These are phyloP conservation scores for Ricordea florida DNA, from an alignment of 92 coral and sea anemone genomes.

Conservation along the genomic window DNA sequence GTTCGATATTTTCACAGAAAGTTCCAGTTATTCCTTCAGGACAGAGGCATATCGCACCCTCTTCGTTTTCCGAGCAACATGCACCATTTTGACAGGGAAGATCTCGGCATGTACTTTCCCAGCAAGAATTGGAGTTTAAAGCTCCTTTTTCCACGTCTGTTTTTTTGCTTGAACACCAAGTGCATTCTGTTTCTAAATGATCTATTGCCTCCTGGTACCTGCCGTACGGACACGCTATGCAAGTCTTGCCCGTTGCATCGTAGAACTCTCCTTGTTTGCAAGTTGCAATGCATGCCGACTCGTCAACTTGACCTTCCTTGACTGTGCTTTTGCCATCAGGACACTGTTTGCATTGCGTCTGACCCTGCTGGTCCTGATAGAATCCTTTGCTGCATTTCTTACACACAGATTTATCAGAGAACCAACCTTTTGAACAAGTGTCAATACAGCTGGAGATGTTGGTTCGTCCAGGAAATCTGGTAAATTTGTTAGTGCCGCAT, in stretches of 20 bases:
- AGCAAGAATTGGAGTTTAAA: slow-evolving; percentile 4
- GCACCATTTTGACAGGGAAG: slow-evolving; percentile 44
- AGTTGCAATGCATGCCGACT: slow-evolving; percentile 3
- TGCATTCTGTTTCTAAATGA: slow-evolving; percentile 29
- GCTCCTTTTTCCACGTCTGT: slow-evolving; percentile 27
- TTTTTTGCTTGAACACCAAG: slow-evolving; percentile 37
- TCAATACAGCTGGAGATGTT: slow-evolving; percentile 13
- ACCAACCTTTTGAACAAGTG: slow-evolving; percentile 42
- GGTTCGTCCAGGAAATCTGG: slow-evolving; percentile 28
- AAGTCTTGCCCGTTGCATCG: background rate
- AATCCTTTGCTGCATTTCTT: slow-evolving; percentile 41
- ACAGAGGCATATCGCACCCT: slow-evolving; percentile 8
- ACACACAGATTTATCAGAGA: slow-evolving; percentile 17
- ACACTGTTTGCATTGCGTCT: slow-evolving; percentile 27
- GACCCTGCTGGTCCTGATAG: slow-evolving; percentile 41
- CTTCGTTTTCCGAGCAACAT: background rate
- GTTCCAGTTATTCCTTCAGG: slow-evolving; percentile 22
- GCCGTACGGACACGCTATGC: slow-evolving; percentile 31
- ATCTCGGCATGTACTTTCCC: background rate
- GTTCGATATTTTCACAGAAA: slow-evolving; percentile 15
- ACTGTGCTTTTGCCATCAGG: slow-evolving; percentile 22
- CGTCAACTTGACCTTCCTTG: background rate
- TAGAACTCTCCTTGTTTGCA: slow-evolving; percentile 42
- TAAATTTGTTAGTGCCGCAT: slow-evolving; percentile 37
- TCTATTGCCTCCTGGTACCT: slow-evolving; percentile 33